phyloP scores from a whole-genome alignment of 2,113 vertebrate genomes.

The Sciurus niger region DNA sequence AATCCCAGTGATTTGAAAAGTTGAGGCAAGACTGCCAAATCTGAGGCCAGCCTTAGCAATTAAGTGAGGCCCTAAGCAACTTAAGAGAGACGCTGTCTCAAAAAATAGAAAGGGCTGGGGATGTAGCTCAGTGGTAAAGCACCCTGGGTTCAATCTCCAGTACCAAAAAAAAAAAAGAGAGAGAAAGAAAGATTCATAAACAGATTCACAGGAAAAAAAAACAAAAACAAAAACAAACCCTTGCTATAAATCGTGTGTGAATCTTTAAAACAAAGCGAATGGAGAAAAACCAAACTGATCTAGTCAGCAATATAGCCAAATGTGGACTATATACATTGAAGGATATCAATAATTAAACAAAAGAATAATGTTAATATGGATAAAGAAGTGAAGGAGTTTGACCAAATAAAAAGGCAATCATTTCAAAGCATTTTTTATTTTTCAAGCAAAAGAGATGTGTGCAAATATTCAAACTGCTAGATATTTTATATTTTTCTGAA shows the following conservation, averaged over 20 bases:
- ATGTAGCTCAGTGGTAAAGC: too few relatives aligned
- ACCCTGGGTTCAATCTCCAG: too few relatives aligned
- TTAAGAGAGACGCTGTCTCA: too few relatives aligned
- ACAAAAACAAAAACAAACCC: too few relatives aligned
- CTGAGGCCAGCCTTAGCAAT: too few relatives aligned
- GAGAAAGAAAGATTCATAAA: not conserved
- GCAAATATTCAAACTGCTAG: constrained; percentile 51
- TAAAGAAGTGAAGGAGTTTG: constrained; percentile 43
- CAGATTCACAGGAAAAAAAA: too few relatives aligned
- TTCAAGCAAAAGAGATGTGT: constrained; percentile 39
- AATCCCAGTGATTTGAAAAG: too few relatives aligned
- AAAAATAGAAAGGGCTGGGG: too few relatives aligned
- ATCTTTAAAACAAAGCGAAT: constrained; percentile 56
- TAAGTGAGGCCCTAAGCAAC: too few relatives aligned
- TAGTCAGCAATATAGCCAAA: constrained; percentile 40
- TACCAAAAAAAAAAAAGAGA: not conserved
- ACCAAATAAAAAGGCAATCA: constrained; percentile 52
- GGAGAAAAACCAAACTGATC: constrained; percentile 38
- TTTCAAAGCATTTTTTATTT: constrained; percentile 62
- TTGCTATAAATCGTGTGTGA: not conserved
- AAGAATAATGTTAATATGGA: not conserved
- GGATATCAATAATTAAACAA: not conserved
- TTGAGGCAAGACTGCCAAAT: too few relatives aligned
- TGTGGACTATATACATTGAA: not conserved
- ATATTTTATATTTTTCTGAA: constrained; percentile 29